phyloP scores from a whole-genome alignment of 1,140 invertebrate genomes.

The Trachymyrmex septentrionalis region DNA sequence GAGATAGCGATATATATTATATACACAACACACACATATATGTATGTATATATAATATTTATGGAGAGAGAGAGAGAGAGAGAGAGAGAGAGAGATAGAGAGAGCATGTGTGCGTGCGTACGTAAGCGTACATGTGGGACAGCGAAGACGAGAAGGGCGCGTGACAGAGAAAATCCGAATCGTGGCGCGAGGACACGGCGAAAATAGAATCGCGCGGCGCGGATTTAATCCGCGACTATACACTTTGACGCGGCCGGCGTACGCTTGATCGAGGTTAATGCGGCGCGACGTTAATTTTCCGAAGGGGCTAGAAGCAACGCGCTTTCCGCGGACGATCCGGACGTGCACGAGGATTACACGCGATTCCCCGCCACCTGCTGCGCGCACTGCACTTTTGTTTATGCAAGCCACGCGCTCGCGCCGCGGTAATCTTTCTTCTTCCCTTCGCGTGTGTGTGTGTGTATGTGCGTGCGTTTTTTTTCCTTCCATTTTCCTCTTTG shows the following conservation, averaged over 20 bases:
- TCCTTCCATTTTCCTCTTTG: background rate
- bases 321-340: background rate
- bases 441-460: too few species aligned
- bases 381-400: slow-evolving; percentile 79
- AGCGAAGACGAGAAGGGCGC: background rate
- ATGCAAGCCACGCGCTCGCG: slow-evolving; percentile 74
- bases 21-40: too few species aligned
- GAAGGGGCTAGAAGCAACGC: slow-evolving; percentile 36
- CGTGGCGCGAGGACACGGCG: slow-evolving; percentile 29
- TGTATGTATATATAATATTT: too few species aligned
- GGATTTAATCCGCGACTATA: slow-evolving; percentile 53
- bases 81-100: background rate
- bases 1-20: background rate
- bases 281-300: slow-evolving; percentile 59
- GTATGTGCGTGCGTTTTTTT: too few species aligned
- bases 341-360: slow-evolving; percentile 56
- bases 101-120: background rate
- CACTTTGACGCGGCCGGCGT: slow-evolving; percentile 29
- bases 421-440: slow-evolving; percentile 3
- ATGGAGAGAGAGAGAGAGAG: background rate
- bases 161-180: slow-evolving; percentile 46
- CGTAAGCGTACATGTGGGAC: background rate
- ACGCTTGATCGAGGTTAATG: slow-evolving; percentile 47
- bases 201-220: slow-evolving; percentile 54
- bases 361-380: slow-evolving; percentile 80